Evolutionary conservation across 2,113 vertebrate genomes (phyloP), one percentile per base, ranked within the genome.

Genomic region (Dryoscopus gambensis): DNA sequence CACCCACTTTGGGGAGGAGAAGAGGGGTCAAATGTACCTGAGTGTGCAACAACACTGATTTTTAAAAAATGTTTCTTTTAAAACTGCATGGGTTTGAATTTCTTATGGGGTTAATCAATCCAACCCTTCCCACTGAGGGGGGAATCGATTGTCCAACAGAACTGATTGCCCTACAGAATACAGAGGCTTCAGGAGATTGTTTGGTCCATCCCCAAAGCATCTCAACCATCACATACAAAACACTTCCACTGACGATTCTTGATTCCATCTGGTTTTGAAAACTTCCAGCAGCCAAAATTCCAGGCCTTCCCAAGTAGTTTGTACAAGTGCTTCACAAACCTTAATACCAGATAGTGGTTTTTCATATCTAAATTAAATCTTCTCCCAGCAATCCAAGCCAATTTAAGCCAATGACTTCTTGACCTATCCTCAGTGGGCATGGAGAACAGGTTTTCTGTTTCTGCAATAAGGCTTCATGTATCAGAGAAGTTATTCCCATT

Each of bases 281-380:
- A 78, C 42, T 74, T 65, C 31, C 59, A 69, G 50, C 28, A 53
- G 60, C 24, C 30, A 21, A 33, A 91, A 62, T n/a, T 56, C 55
- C 56, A 84, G 56, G 10, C 10, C 31, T 62, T 87, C 56, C 28
- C 50, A 74, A 17, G 20, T 20, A 64, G 21, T 56, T 28, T 53
- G 55, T 15, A 65, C 9, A 73, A 91, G 24, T 6, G 17, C 17
- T 87, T 69, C 62, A 37, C 42, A 81, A n/a, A 8, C 10, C n/a
- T 87, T 81, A 69, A 67, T 42, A 49, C 47, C 35, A 21, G 44
- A 67, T 11, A 81, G 69, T 22, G 21, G 2, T 42, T 87, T 86
- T 87, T 78, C 60, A 53, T 87, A 90, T 87, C 93, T 95, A 90
- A 93, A 92, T 95, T 91, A 89, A 84, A 87, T 92, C 90, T 93